Conservation (phyloP, 2,113 vertebrate species). For the Chitala chitala region DNA sequence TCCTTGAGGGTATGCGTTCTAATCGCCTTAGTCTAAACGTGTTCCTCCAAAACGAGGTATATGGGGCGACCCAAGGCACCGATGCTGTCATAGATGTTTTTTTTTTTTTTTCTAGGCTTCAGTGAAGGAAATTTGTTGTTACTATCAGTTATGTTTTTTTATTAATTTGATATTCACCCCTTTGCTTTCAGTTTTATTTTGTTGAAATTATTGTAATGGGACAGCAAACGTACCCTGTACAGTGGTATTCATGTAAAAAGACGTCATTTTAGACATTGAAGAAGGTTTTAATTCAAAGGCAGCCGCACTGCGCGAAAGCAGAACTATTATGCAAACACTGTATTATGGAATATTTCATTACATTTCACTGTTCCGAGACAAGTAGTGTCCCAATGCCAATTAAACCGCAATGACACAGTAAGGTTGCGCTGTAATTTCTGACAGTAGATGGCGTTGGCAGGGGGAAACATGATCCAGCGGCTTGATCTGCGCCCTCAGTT, state of each 20-base stretch:
- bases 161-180: too few species aligned
- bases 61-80: not conserved
- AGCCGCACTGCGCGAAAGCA: too few species aligned
- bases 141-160: too few species aligned
- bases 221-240: too few species aligned
- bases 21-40: not conserved
- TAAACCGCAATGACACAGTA: constrained; percentile 53
- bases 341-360: constrained; percentile 53
- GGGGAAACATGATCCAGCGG: constrained; percentile 61
- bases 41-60: not conserved
- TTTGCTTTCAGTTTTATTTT: too few species aligned
- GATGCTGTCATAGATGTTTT: not conserved
- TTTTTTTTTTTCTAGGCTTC: not conserved
- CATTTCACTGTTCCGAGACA: constrained; percentile 54
- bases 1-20: not conserved
- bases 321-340: not conserved
- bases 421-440: constrained; percentile 40
- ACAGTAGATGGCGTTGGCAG: constrained; percentile 67
- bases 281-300: too few species aligned
- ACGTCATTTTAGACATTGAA: too few species aligned
- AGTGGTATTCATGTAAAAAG: too few species aligned
- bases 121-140: not conserved
- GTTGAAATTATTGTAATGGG: too few species aligned
- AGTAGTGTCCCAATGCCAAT: constrained; percentile 36
- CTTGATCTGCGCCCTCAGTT: constrained; percentile 49